These are phyloP conservation scores for Rhodophaea formosa DNA, from an alignment of 2,888 invertebrate species.

Conservation along the genomic window DNA sequence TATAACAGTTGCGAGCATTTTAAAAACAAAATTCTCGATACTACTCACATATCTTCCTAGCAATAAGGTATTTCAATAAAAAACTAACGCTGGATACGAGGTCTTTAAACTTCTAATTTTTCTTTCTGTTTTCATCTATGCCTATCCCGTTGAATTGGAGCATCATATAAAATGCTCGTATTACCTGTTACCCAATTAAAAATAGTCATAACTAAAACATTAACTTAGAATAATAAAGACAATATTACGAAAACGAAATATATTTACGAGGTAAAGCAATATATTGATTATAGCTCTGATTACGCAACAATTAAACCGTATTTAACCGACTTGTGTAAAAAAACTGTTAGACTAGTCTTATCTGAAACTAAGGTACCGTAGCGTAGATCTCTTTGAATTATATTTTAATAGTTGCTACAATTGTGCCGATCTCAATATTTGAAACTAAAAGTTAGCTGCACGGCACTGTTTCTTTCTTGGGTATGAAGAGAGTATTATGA, in stretches of 20 bases:
- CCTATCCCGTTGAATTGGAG: too few relatives aligned
- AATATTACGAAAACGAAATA: conserved; percentile 47
- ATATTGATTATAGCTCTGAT: conserved; percentile 41
- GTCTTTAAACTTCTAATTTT: too few relatives aligned
- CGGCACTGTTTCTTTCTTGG: neutral
- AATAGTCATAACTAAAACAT: conserved; percentile 18
- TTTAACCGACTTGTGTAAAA: conserved; percentile 42
- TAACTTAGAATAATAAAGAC: conserved; percentile 38
- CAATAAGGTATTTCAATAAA: neutral
- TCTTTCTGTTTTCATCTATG: too few relatives aligned
- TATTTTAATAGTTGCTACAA: neutral
- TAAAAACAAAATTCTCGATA: neutral
- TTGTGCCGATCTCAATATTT: neutral
- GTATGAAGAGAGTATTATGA: neutral
- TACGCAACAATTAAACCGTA: conserved; percentile 53
- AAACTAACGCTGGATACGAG: neutral
- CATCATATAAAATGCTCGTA: neutral
- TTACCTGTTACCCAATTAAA: conserved; percentile 3
- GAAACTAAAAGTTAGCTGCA: neutral
- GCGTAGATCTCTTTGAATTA: conserved; percentile 22
- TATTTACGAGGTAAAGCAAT: conserved; percentile 41
- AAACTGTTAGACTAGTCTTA: conserved; percentile 39
- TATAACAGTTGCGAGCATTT: neutral
- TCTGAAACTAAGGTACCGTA: conserved; percentile 26
- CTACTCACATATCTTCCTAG: neutral